Conservation (phyloP, 1,140 invertebrate genomes). For the Dicyema japonicum region DNA sequence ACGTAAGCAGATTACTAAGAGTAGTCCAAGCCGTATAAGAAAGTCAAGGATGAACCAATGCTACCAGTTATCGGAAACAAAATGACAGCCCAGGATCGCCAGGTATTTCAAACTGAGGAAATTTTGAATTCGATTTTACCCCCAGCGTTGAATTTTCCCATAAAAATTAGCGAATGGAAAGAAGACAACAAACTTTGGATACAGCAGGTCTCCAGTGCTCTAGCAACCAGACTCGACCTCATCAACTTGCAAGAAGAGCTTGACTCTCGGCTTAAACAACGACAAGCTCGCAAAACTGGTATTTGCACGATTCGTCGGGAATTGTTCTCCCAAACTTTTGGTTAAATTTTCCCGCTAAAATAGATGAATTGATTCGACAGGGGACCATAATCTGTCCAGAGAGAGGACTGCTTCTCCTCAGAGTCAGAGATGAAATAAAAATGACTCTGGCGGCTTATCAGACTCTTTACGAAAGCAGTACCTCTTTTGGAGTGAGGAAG, state of each 20-base stretch:
- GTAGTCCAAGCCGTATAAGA: background rate
- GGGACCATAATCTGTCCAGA: constrained; percentile 87
- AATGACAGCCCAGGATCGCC: constrained; percentile 10
- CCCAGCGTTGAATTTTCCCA: constrained; percentile 29
- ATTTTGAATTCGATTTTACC: constrained; percentile 75
- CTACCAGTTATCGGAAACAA: background rate
- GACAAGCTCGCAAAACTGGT: constrained; percentile 66
- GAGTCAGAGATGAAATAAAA: constrained; percentile 63
- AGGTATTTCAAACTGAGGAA: constrained; percentile 30
- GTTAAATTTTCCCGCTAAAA: too few relatives aligned
- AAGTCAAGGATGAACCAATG: background rate
- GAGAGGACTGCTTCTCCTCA: constrained; percentile 52
- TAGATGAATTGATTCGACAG: constrained; percentile 61
- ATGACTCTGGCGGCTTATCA: constrained; percentile 78
- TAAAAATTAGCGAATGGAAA: constrained; percentile 36
- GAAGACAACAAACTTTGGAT: constrained; percentile 32
- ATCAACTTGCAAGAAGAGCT: constrained; percentile 72
- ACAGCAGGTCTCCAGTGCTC: constrained; percentile 47
- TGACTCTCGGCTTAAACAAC: constrained; percentile 52
- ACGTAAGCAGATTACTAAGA: background rate
- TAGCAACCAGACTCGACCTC: constrained; percentile 64
- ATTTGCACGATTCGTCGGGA: constrained; percentile 69
- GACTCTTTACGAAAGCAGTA: constrained; percentile 73
- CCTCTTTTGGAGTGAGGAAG: constrained; percentile 84
- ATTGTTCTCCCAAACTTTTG: constrained; percentile 78